These are phyloP conservation scores for Coelopa pilipes DNA, from an alignment of 2,888 invertebrate species.

Conservation along the genomic window DNA sequence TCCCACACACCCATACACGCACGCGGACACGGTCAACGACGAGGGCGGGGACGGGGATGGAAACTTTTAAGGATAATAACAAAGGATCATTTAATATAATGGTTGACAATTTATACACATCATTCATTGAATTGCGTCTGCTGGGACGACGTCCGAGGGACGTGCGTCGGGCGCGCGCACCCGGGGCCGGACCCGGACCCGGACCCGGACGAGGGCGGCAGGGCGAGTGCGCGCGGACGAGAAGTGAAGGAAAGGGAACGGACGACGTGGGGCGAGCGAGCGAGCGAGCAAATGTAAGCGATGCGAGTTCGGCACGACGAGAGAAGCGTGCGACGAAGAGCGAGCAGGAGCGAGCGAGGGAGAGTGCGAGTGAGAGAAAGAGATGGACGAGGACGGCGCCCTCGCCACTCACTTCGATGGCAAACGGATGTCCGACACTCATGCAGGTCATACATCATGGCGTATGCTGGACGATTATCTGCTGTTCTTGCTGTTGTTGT, in stretches of 20 bases:
- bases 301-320: neutral
- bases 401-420: slow-evolving; percentile 18
- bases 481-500: slow-evolving; percentile 18
- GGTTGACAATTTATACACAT: slow-evolving; percentile 52
- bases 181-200: too few relatives aligned
- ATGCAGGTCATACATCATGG: slow-evolving; percentile 52
- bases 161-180: neutral
- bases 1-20: neutral
- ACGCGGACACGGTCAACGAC: neutral
- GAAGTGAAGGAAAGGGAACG: neutral
- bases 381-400: neutral
- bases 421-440: slow-evolving; percentile 51
- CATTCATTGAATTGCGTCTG: slow-evolving; percentile 44
- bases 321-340: too few relatives aligned
- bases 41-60: neutral
- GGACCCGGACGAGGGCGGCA: too few relatives aligned
- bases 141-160: slow-evolving; percentile 1
- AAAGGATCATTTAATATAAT: slow-evolving; percentile 53
- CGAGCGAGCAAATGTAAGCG: neutral
- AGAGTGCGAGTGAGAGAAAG: neutral
- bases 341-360: too few relatives aligned
- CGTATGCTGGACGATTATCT: slow-evolving; percentile 35
- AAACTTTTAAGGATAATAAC: slow-evolving; percentile 42
- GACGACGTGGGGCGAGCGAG: neutral
- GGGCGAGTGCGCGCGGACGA: too few relatives aligned